Evolutionary conservation across 2,797 vertebrate species (phyloP).

Genomic region (Protosalanx chinensis): DNA sequence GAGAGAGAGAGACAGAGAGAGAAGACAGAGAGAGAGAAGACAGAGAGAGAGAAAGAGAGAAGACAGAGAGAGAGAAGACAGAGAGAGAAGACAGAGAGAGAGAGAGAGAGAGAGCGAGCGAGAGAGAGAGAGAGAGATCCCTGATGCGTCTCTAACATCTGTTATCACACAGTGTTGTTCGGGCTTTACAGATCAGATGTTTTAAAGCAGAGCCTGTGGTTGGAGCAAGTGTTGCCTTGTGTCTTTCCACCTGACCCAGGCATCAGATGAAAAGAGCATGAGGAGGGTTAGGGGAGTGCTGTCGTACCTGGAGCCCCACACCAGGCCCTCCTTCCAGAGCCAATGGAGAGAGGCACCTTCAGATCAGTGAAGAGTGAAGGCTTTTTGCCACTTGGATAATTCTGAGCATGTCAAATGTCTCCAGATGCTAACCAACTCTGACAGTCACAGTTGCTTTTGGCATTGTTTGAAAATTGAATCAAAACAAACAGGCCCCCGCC

Average conservation of each 20-base stretch:
- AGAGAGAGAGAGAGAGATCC: background rate
- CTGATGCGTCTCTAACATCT: background rate
- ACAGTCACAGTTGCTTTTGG: constrained; percentile 65
- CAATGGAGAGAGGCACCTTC: constrained; percentile 45
- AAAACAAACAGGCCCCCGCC: constrained; percentile 43
- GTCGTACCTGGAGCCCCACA: constrained; percentile 56
- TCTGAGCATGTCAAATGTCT: constrained; percentile 59
- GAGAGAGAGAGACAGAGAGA: too few species aligned
- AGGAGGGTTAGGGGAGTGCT: constrained; percentile 12
- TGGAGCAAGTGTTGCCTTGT: background rate
- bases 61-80: background rate
- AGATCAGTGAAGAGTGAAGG: constrained; percentile 62
- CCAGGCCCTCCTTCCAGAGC: constrained; percentile 34
- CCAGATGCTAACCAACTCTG: constrained; percentile 64
- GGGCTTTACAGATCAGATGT: constrained; percentile 25
- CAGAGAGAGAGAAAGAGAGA: too few species aligned
- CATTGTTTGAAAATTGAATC: constrained; percentile 67
- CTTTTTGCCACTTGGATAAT: constrained; percentile 68
- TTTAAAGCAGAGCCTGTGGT: background rate
- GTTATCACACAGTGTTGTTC: background rate
- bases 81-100: too few species aligned
- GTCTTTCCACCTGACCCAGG: constrained; percentile 37
- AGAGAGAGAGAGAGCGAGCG: too few species aligned
- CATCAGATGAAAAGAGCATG: constrained; percentile 12
- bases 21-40: too few species aligned